Evolutionary conservation across 2,113 vertebrate species (phyloP).

Genomic region (Malurus alboscapulatus): DNA sequence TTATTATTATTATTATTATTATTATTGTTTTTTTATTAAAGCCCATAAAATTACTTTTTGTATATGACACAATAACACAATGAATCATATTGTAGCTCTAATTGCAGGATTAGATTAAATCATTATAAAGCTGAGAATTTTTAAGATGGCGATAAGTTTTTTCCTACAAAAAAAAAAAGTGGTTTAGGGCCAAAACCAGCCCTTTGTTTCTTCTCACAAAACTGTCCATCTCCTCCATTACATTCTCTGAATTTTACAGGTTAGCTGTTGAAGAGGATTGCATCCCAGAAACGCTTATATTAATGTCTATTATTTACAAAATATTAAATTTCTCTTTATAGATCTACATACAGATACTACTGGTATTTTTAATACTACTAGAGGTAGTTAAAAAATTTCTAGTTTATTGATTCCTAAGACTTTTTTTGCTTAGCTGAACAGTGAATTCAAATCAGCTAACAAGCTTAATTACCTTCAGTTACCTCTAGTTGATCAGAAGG

Average conservation of each 20-base stretch:
- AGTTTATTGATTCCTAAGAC: background rate
- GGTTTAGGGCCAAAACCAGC: background rate
- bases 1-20: background rate
- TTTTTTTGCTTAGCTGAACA: background rate
- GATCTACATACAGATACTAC: background rate
- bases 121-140: background rate
- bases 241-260: background rate
- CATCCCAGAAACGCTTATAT: background rate
- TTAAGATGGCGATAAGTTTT: background rate
- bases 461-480: background rate
- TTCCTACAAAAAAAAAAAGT: background rate
- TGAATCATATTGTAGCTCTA: background rate
- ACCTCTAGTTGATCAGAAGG: background rate
- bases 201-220: background rate
- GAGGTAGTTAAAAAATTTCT: background rate
- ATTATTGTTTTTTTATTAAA: background rate
- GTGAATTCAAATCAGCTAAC: background rate
- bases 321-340: background rate
- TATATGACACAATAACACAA: background rate
- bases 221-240: background rate
- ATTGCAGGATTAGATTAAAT: background rate
- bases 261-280: background rate
- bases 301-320: background rate
- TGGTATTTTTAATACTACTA: background rate
- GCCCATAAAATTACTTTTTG: background rate